Conservation (phyloP, 2,797 vertebrate species). For the Chlorospingus semifuscus region DNA sequence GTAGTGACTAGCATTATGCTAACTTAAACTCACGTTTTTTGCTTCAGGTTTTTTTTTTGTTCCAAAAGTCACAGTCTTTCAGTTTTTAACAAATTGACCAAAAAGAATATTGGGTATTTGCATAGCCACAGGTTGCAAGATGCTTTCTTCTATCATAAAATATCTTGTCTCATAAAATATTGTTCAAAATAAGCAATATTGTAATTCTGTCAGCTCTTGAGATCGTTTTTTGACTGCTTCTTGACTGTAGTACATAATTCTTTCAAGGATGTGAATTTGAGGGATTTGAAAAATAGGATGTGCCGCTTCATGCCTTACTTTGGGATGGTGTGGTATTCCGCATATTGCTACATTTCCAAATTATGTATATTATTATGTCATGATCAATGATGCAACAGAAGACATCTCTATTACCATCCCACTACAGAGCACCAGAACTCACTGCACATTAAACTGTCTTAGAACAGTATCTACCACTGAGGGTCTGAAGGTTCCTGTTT, state of each 20-base stretch:
- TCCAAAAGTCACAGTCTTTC: background rate
- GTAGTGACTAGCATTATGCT: background rate
- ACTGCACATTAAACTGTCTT: fast-evolving
- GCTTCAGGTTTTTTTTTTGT: background rate
- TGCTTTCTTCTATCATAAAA: background rate
- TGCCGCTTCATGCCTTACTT: background rate
- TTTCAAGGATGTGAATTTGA: background rate
- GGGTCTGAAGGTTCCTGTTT: background rate
- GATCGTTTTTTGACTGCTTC: background rate
- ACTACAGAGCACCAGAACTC: background rate
- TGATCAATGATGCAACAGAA: background rate
- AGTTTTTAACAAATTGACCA: background rate
- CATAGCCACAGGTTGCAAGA: background rate
- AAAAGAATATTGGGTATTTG: background rate
- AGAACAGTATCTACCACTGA: background rate
- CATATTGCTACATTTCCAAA: background rate
- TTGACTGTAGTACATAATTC: background rate
- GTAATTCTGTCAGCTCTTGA: background rate
- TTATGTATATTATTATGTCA: background rate
- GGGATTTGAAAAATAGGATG: background rate
- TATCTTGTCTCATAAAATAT: background rate
- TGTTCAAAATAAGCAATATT: background rate
- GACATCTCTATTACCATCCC: background rate
- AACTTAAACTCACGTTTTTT: background rate
- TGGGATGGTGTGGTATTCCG: background rate